Base-by-base conservation (phyloP, 2,113 vertebrate species). In the Ancistrus triradiatus region DNA sequence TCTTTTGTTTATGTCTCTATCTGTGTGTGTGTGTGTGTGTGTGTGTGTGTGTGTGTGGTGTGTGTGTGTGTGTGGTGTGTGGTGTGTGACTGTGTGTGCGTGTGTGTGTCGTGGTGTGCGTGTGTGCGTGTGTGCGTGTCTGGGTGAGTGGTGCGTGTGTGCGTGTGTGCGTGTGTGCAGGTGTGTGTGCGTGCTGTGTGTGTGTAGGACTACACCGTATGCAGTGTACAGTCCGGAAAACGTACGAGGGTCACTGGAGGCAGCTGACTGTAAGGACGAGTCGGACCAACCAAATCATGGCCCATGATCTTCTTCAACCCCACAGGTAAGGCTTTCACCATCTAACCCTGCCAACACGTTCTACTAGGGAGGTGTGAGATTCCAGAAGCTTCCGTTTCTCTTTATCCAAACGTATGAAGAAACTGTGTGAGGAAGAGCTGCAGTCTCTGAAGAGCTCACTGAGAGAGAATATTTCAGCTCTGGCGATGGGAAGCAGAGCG, bases 181-280 rank as follows among this genome's bases (percentile, higher is more conserved):
- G n/a, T n/a, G n/a, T n/a, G n/a, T n/a, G n/a, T n/a, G n/a, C n/a
- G n/a, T n/a, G n/a, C n/a, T n/a, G n/a, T 47, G 9, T 52, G 11
- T 47, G 19, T 46, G 22, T 85, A 98, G 95, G 82, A 91, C 91
- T 0, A 95, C 91, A 2, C 77, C 89, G 0, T 97, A 93, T 74
- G 82, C 84, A 0, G 92, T 94, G 21, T 99, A 99, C 75, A 90
- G 93, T 73, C 95, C 95, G 0, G 95, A 98, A n/a, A 77, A 94
- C 93, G 0, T 98, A 98, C 0, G 89, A 90, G 0, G 95, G 95
- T 4, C 91, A 98, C 85, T 98, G 96, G 95, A 95, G 92, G 42
- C 95, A 97, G 83, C 88, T 98, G 47, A 98, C 96, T 0, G 95
- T 98, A 2, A 87, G 95, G 3, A 96, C 89, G 15, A 95, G 89